These are phyloP conservation scores for Barbus barbus DNA, from an alignment of 2,113 vertebrate species.

Conservation along the genomic window DNA sequence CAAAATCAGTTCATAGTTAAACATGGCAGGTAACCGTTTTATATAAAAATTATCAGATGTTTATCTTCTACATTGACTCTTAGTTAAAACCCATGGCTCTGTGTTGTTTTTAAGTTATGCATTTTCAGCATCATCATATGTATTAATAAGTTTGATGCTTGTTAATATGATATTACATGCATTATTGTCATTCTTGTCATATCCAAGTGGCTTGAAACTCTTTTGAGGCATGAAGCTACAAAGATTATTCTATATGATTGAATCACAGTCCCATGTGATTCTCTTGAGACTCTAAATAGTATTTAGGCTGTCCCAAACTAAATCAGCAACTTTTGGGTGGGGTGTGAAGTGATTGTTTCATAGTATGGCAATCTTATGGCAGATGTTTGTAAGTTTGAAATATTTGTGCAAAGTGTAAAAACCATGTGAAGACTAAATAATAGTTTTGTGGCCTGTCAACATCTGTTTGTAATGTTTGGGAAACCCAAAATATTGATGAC, in stretches of 20 bases:
- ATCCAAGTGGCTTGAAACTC: background rate
- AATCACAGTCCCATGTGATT: background rate
- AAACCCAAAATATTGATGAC: too few relatives aligned
- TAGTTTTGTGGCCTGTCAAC: too few relatives aligned
- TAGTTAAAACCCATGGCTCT: background rate
- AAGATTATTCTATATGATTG: background rate
- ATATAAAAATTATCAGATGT: background rate
- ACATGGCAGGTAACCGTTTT: background rate
- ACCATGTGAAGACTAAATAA: too few relatives aligned
- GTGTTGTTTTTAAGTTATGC: background rate
- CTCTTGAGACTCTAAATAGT: background rate
- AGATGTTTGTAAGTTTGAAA: background rate
- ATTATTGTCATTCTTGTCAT: background rate
- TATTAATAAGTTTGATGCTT: background rate
- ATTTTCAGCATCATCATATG: background rate
- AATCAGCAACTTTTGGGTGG: background rate
- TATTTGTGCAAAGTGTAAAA: background rate
- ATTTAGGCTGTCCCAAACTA: background rate
- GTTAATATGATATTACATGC: background rate
- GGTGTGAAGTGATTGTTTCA: background rate
- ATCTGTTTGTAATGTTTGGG: too few relatives aligned
- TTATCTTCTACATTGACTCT: background rate
- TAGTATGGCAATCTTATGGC: background rate
- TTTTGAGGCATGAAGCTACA: background rate
- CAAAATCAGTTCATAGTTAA: background rate